Conservation (phyloP, 53 echinoderm and acorn worm species). For the Crossaster papposus region DNA sequence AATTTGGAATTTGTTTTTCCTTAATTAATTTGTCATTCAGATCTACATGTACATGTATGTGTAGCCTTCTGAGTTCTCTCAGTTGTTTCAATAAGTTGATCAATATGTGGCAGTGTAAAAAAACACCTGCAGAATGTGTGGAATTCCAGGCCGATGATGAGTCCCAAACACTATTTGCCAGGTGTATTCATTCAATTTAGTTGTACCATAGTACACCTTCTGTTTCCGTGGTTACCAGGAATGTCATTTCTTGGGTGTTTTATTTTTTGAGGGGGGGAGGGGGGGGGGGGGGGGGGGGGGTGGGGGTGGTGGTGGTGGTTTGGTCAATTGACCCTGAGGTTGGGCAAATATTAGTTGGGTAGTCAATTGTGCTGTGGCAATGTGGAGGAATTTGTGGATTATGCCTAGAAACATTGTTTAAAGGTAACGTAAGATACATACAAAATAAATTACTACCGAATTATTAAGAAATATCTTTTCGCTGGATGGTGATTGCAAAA, state of each 20-base stretch:
- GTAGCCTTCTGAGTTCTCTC: too few relatives aligned
- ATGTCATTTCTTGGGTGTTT: conserved; percentile 12
- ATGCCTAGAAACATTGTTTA: conserved; percentile 2
- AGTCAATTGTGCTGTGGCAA: neutral
- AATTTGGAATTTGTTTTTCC: too few relatives aligned
- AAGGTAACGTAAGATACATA: too few relatives aligned
- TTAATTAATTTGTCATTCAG: too few relatives aligned
- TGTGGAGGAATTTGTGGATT: neutral
- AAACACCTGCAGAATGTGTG: neutral
- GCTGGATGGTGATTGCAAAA: too few relatives aligned
- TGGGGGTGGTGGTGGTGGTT: too few relatives aligned
- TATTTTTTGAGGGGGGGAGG: neutral
- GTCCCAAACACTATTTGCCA: neutral
- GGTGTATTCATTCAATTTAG: conserved; percentile 28
- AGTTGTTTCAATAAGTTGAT: neutral
- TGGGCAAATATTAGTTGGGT: conserved; percentile 35
- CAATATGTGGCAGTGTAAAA: neutral
- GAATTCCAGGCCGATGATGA: neutral
- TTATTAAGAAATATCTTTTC: too few relatives aligned
- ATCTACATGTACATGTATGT: too few relatives aligned
- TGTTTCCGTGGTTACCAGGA: conserved; percentile 32
- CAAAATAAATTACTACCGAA: too few relatives aligned
- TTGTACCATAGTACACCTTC: conserved; percentile 24
- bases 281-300: too few relatives aligned
- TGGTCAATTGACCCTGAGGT: conserved; percentile 41